Conservation (phyloP, 2,797 vertebrate genomes). For the Gallinago nigripennis region DNA sequence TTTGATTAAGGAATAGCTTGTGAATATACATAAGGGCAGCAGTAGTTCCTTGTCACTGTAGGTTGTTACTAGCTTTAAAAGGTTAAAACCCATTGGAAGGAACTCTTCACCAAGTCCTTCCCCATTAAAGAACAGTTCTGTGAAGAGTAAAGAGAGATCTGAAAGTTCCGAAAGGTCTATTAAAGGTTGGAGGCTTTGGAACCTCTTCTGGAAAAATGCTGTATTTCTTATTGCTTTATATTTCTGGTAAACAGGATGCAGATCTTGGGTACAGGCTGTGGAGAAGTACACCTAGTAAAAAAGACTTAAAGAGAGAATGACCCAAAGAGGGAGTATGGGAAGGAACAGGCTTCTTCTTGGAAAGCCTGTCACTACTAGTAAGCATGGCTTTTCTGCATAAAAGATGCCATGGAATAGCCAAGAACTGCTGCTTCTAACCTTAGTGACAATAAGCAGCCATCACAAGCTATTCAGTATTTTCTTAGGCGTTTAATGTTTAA, state of each 20-base stretch:
- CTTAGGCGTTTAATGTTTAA: background rate
- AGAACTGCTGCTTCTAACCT: background rate
- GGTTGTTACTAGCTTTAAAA: background rate
- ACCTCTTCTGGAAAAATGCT: background rate
- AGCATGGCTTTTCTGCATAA: background rate
- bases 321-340: background rate
- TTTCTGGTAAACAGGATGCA: background rate
- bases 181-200: background rate
- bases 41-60: background rate
- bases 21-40: background rate
- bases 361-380: background rate
- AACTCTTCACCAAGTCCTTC: background rate
- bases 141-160: background rate
- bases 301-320: background rate
- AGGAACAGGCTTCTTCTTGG: background rate
- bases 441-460: background rate
- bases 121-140: background rate
- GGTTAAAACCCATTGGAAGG: background rate
- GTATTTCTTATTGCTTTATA: background rate
- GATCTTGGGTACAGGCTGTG: background rate
- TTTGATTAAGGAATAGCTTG: background rate
- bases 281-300: background rate
- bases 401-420: background rate
- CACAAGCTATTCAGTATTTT: background rate
- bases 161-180: background rate